Evolutionary conservation across 2,797 vertebrate species (phyloP).

Genomic region (Podarcis siculus): DNA sequence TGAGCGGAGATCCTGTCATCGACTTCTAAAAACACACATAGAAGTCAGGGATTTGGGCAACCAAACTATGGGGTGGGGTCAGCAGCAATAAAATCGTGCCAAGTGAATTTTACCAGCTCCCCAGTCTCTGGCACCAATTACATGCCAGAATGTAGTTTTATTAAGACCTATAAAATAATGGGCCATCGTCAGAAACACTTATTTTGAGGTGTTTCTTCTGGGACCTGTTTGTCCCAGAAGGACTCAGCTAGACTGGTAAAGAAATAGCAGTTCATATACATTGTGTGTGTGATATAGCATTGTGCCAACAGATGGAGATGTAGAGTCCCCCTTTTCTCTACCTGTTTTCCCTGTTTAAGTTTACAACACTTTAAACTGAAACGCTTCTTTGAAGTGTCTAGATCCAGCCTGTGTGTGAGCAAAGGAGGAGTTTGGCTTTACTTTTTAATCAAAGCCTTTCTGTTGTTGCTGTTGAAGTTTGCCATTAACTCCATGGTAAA

Average conservation of each 20-base stretch:
- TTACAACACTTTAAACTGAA: no score
- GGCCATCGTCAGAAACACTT: background rate
- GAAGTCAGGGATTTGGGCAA: background rate
- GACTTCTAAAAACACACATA: no score
- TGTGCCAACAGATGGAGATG: no score
- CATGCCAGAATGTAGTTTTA: background rate
- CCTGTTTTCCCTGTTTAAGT: no score
- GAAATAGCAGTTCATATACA: no score
- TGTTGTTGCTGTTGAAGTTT: constrained; percentile 8
- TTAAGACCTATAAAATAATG: background rate
- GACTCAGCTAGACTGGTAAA: no score
- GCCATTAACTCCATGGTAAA: constrained; percentile 46
- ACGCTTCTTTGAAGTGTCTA: no score
- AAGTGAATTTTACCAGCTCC: background rate
- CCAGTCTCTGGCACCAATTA: background rate
- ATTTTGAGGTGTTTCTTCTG: background rate
- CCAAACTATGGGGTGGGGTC: no score
- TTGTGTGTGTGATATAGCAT: no score
- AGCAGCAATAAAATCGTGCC: background rate
- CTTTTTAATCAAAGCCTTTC: constrained; percentile 39
- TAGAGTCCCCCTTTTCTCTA: no score
- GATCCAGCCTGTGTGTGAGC: background rate
- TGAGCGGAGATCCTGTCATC: no score
- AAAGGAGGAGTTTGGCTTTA: background rate
- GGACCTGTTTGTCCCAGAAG: no score